Evolutionary conservation across 2,888 invertebrate species (phyloP), one percentile per base, ranked within the genome.

Genomic region (Eupithecia centaureata): DNA sequence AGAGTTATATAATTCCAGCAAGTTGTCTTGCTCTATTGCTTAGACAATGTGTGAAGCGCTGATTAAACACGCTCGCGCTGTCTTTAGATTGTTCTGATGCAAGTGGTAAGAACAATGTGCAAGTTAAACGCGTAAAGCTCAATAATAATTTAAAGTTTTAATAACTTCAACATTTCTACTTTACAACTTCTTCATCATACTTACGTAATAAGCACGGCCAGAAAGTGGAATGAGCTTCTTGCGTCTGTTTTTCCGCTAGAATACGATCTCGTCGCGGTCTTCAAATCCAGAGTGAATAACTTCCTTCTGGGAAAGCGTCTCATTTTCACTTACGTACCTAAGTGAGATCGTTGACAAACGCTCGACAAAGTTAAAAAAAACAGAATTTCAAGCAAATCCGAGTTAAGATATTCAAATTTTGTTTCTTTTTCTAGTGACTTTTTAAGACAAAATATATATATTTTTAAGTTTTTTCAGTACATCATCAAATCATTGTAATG

Each of bases 11-110:
- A n/a, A n/a, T 22, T 10, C 47, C 47, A 22, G 18, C 47, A 47
- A 47, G 22, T 42, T 18, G 10, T 56, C 10, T 51, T 56, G 35
- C 42, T 79, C 18, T 25, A 30, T 52, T 52, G 58, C 22, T 25
- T 22, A 51, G 30, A 51, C 42, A 47, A 47, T 35, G 30, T 30
- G 28, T 28, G 54, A n/a, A 56, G 30, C 15, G n/a, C 28, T 56
- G 30, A 56, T 56, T 56, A 56, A 56, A 56, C 54, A 56, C 30
- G 15, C 52, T 28, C 54, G 18, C 12, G 22, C 18, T 27, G 54
- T 54, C 54, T 56, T 28, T 30, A 30, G 15, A 30, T 56, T 56
- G 54, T 28, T 15, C 28, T n/a, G 54, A n/a, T 10, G 28, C 30
- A 30, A 56, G 18, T 18, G 27, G 28, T 2, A 28, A 27, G 52